Base-by-base conservation (phyloP, 2,797 vertebrate species). In the Sebastes ruberrimus region DNA sequence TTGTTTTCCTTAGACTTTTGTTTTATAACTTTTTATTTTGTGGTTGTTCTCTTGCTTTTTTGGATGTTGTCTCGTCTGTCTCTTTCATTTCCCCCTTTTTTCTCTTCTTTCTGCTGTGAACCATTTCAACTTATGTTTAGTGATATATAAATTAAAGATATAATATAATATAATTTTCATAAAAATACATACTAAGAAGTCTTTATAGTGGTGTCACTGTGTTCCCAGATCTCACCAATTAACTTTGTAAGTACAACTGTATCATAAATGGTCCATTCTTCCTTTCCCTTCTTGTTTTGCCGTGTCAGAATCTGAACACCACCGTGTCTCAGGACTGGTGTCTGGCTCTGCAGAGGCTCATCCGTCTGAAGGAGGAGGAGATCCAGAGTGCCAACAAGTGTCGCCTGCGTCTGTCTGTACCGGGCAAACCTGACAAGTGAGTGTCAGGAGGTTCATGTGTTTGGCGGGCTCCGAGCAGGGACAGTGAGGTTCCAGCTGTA, bases 321-420 rank as follows among this genome's bases (percentile, higher is more conserved):
- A 96, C 96, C 0, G 97, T 98, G 78, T 97, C 97, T 2, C 96
- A 97, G 76, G 98, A 98, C 90, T 99, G 97, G 97, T 97, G 96
- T 89, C 91, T 97, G 89, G 97, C 97, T 8, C 94, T 99, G 74
- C 97, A 97, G 95, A 95, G 97, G 83, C 96, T 98, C 80, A 94
- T 98, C 93, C 96, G 96, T 53, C 96, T 98, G 27, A 98, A 98
- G 86, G 98, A 98, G 74, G 97, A 97, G 27, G 96, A 97, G 85
- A 98, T 98, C 90, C 97, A 98, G 81, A 97, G 96, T 0, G 97
- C 97, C 83, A 97, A 98, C 95, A 98, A 97, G 85, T 98, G 97
- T 82, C 95, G 96, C 20, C 96, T 99, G 20, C 94, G 96, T 5
- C 96, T 99, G 55, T 95, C 97, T 71, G 94, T 99, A 14, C 97